Evolutionary conservation across 2,113 vertebrate species (phyloP), one percentile per base, ranked within the genome.

Genomic region (Percina caprodes): DNA sequence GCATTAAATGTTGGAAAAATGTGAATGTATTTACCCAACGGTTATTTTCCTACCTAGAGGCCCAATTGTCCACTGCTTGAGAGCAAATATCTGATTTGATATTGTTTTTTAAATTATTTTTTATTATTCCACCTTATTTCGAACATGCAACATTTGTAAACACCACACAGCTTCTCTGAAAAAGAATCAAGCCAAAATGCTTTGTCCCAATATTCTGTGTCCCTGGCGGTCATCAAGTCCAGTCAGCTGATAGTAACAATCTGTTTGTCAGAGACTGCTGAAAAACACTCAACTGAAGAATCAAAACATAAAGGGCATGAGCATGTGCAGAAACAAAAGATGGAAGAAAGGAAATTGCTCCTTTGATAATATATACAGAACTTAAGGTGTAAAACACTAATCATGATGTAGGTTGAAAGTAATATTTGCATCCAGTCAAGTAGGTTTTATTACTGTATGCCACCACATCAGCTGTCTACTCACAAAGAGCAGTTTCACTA

Each of bases 191-290:
- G n/a, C 13, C 21, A 16, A 26, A 49, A 65, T 24, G 66, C 48
- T 67, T 68, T 2, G 8, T 46, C 35, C 66, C 21, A 33, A 35
- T 62, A 67, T 70, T 54, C 69, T 67, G 39, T 48, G 59, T 71
- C 24, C 46, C 15, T 18, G 14, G 26, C 19, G 16, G 24, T 39
- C 35, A 21, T 6, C 35, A 51, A 30, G 42, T 9, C 23, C 69
- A 67, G 71, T n/a, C n/a, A n/a, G n/a, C n/a, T n/a, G n/a, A n/a
- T n/a, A n/a, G n/a, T 2, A 1, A 33, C 16, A 30, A 24, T 19
- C 10, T 7, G 35, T 76, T n/a, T 52, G 19, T 66, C 24, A 26
- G 51, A 74, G 12, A 23, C 12, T 39, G 5, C 2, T 42, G 15
- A 24, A n/a, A n/a, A n/a, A n/a, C 54, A 3, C 24, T 12, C 23